Conservation (phyloP, 2,888 invertebrate genomes). For the Hyles lineata region DNA sequence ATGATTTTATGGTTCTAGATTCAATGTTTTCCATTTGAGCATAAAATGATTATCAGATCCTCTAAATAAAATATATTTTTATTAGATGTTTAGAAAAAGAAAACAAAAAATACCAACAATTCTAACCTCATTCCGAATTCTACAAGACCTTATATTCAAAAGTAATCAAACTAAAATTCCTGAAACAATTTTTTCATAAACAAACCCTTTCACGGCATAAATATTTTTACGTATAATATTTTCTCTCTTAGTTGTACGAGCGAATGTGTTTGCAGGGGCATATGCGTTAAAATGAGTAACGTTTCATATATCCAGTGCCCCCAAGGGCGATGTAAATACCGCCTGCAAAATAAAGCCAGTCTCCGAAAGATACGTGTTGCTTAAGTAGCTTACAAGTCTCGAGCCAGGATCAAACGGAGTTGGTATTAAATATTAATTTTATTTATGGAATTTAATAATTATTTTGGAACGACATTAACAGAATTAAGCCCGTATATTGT, state of each 20-base stretch:
- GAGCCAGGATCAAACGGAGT: constrained; percentile 35
- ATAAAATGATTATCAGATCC: too few species aligned
- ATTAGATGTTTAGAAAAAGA: too few species aligned
- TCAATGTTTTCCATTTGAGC: not conserved
- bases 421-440: constrained; percentile 38
- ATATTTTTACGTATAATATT: constrained; percentile 9
- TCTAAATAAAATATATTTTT: too few species aligned
- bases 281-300: constrained; percentile 52
- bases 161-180: not conserved
- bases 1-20: not conserved
- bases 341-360: constrained; percentile 59
- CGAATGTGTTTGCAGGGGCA: constrained; percentile 21
- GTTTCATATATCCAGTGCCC: constrained; percentile 49
- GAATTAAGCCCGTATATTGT: not conserved
- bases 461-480: not conserved
- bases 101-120: too few species aligned
- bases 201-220: not conserved
- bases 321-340: constrained; percentile 56
- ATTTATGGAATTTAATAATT: not conserved
- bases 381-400: constrained; percentile 36
- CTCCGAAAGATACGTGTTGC: constrained; percentile 54
- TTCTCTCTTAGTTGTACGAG: constrained; percentile 17
- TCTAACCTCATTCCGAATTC: too few species aligned
- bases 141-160: not conserved
- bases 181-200: not conserved